phyloP scores from a whole-genome alignment of 2,888 invertebrate species.

The Hipparchia semele region DNA sequence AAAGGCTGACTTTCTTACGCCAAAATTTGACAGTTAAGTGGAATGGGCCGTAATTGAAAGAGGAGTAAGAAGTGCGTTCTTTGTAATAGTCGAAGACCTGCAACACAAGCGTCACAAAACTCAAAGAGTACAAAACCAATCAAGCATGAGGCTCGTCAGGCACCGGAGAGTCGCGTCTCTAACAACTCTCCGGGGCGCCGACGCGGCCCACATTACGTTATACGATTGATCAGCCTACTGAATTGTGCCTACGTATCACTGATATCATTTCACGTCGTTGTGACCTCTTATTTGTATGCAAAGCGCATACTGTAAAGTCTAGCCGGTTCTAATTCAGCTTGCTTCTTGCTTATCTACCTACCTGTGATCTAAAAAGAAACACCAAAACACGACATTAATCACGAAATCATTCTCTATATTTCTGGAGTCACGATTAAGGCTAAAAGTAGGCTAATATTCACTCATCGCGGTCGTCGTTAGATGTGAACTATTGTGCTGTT shows the following conservation, averaged over 20 bases:
- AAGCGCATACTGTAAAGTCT: not conserved
- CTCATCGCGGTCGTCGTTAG: conserved; percentile 9
- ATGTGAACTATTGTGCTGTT: conserved; percentile 25
- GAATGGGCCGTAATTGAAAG: too few species aligned
- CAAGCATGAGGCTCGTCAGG: conserved; percentile 26
- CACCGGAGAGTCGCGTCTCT: conserved; percentile 57
- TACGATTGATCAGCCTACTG: conserved; percentile 37
- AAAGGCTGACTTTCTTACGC: too few species aligned
- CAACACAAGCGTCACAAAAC: not conserved
- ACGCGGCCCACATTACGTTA: conserved; percentile 43
- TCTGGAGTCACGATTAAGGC: not conserved
- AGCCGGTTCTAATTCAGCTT: too few species aligned
- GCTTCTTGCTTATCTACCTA: too few species aligned
- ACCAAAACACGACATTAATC: too few species aligned
- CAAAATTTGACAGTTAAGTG: too few species aligned
- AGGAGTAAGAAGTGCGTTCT: too few species aligned
- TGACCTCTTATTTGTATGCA: conserved; percentile 27
- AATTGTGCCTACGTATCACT: conserved; percentile 31
- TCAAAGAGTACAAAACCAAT: not conserved
- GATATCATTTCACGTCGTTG: conserved; percentile 19
- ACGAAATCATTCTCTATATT: too few species aligned
- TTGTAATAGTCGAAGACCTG: not conserved
- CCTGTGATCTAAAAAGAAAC: too few species aligned
- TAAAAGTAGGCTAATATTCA: conserved; percentile 26
- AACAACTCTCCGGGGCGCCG: conserved; percentile 55